Conservation (phyloP, 2,888 invertebrate genomes). For the Troilus luridus region DNA sequence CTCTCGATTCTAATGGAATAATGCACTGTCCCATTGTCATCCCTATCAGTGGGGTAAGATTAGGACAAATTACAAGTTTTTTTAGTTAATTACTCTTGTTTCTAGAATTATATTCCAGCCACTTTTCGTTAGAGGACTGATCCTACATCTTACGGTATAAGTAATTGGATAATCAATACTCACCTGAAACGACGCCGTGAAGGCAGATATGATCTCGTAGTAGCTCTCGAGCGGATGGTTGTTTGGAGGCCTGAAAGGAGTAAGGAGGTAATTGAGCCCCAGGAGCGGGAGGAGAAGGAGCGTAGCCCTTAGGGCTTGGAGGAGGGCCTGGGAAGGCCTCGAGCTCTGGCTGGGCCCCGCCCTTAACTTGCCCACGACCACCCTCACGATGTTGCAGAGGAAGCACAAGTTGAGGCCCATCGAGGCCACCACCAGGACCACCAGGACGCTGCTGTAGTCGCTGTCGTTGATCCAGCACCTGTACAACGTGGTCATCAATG, state of each 20-base stretch:
- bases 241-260: constrained; percentile 83
- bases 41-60: no score
- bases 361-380: constrained; percentile 85
- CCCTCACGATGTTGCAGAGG: constrained; percentile 91
- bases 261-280: constrained; percentile 91
- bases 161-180: constrained; percentile 65
- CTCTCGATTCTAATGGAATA: no score
- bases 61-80: no score
- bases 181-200: constrained; percentile 91
- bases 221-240: constrained; percentile 80
- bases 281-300: constrained; percentile 90
- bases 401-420: constrained; percentile 87
- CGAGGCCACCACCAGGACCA: constrained; percentile 83
- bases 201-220: constrained; percentile 88
- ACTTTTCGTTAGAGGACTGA: no score
- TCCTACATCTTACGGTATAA: no score
- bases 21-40: no score
- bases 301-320: constrained; percentile 79
- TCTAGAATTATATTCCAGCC: no score
- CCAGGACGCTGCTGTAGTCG: constrained; percentile 79
- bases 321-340: constrained; percentile 61
- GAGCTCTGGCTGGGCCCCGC: constrained; percentile 62
- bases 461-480: constrained; percentile 86
- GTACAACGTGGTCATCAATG: no score
- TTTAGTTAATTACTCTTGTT: no score